Percentiles rank a stretch among this genome's conserved stretches.
Evolutionary conservation across 2,888 invertebrate species (phyloP).

Genomic region (Eumacrocentrus americanus): DNA sequence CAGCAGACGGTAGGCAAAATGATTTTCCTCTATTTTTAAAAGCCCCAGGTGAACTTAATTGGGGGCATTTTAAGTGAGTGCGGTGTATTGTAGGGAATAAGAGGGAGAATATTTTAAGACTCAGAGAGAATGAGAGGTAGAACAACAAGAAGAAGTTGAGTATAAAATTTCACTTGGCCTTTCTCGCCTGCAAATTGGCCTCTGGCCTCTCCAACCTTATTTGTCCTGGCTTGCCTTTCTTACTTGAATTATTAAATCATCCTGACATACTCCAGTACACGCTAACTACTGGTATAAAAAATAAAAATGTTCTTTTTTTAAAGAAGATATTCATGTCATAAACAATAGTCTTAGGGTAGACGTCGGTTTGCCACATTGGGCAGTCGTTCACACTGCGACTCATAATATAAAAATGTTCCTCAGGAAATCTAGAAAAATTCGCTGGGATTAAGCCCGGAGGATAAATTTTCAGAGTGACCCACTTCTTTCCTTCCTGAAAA

Average conservation of each 20-base stretch:
- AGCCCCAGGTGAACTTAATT: constrained; percentile 23
- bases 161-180: constrained; percentile 24
- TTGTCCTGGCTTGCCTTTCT: neutral
- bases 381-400: neutral
- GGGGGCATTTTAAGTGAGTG: constrained; percentile 19
- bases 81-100: constrained; percentile 11
- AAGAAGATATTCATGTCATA: neutral
- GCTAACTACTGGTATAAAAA: constrained; percentile 1
- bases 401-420: constrained; percentile 14
- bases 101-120: constrained; percentile 21
- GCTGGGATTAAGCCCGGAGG: constrained; percentile 16
- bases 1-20: no score
- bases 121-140: neutral
- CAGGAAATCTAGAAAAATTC: constrained; percentile 20
- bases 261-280: neutral
- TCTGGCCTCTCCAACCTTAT: constrained; percentile 21
- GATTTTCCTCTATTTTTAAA: constrained; percentile 4
- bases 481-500: neutral
- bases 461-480: constrained; percentile 17
- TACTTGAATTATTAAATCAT: neutral
- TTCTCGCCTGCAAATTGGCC: constrained; percentile 21
- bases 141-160: neutral
- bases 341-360: constrained; percentile 7
- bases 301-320: no score
- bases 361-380: neutral